Evolutionary conservation across 2,113 vertebrate genomes (phyloP), one percentile per base, ranked within the genome.

Genomic region (Tetrao urogallus): DNA sequence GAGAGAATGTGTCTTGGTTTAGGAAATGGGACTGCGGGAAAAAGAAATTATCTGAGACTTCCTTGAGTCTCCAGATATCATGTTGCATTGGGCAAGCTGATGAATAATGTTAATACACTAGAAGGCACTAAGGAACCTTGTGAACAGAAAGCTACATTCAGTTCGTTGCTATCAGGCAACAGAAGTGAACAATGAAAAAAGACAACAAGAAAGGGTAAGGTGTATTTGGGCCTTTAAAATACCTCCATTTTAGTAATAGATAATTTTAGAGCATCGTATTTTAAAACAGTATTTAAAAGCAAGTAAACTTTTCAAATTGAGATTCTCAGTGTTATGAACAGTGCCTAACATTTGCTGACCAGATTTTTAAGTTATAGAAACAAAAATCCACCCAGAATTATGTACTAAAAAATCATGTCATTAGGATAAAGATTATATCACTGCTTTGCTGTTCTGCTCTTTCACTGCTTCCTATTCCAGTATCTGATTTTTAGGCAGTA

Each of bases 31-130:
- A 88, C 30, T 79, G 56, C 40, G 85, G 43, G 82, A 61, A 72
- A 93, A 91, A 64, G 32, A 64, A 57, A 67, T 77, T 67, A 80
- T 28, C 34, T 40, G 48, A 67, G 28, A 88, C 67, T 92, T 93
- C 52, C 88, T n/a, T 38, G 56, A 60, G 40, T 88, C 88, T 61
- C 86, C 90, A 47, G 34, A 56, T 64, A 72, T 52, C 20, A 2
- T 63, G 5, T 92, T 92, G 11, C 81, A 61, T 14, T 3, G 16
- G 24, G 43, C 73, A 70, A 63, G 5, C n/a, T 61, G 48, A 63
- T 74, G 47, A 77, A 77, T 17, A 66, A 88, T 48, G 57, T 13
- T 80, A 93, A 65, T 17, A 15, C 17, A 13, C 63, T 50, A 69
- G n/a, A 79, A 75, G 7, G 36, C 15, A 81, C 32, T 76, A 56